These are phyloP conservation scores for Eupsilia transversa DNA, from an alignment of 2,888 invertebrate genomes.

Conservation along the genomic window DNA sequence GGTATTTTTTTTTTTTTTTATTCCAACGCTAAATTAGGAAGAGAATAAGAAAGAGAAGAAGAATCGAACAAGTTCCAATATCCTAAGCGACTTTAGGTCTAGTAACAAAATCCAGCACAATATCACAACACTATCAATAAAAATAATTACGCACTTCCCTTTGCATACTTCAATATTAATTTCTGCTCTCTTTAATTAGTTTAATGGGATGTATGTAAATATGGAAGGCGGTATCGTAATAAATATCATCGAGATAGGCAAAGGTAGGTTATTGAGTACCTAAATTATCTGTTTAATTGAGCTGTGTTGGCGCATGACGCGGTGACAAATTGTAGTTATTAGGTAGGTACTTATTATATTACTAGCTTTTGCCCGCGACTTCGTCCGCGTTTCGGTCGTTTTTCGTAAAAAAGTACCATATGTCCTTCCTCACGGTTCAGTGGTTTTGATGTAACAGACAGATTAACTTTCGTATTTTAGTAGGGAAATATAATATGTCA, in stretches of 20 bases:
- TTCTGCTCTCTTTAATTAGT: conserved; percentile 42
- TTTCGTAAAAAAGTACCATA: no score
- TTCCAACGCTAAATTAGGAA: background rate
- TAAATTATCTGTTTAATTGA: conserved; percentile 39
- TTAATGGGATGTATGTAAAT: conserved; percentile 53
- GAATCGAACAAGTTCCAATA: background rate
- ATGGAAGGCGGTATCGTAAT: conserved; percentile 26
- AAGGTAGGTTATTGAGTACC: conserved; percentile 43
- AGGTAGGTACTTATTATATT: no score
- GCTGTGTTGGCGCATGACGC: conserved; percentile 30
- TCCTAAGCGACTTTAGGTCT: conserved; percentile 15
- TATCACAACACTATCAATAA: background rate
- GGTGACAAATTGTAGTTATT: conserved; percentile 59
- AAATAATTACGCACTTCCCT: conserved; percentile 34
- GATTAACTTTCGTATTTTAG: no score
- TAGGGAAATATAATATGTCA: no score
- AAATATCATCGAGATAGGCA: conserved; percentile 49
- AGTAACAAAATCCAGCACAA: background rate
- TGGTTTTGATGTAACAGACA: no score
- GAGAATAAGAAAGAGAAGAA: no score
- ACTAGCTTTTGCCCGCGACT: no score
- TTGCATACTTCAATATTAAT: conserved; percentile 52
- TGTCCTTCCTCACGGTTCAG: no score
- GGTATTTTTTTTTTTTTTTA: background rate
- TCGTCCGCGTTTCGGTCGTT: no score